Evolutionary conservation across 1,140 invertebrate species (phyloP).

Genomic region (Cyclargus thomasi): DNA sequence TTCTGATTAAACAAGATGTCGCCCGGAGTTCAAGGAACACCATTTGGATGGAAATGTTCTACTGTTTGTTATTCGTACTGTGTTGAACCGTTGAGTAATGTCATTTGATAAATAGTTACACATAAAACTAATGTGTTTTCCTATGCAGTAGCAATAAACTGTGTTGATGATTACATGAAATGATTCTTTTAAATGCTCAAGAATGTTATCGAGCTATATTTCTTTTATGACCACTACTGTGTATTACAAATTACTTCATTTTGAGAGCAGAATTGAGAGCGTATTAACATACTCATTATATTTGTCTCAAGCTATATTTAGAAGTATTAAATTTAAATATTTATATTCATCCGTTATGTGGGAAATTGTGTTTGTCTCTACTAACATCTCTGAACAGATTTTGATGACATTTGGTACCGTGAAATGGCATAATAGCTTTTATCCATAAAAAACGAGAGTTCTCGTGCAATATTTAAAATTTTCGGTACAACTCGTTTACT

Average conservation of each 20-base stretch:
- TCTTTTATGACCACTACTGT: constrained; percentile 6
- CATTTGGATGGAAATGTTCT: background rate
- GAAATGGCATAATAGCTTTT: too few species aligned
- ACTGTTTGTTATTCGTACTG: too few species aligned
- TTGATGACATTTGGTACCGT: too few species aligned
- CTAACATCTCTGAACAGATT: too few species aligned
- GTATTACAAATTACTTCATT: background rate
- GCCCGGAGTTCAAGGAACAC: too few species aligned
- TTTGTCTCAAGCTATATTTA: background rate
- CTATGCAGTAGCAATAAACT: constrained; percentile 52
- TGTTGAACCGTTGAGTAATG: constrained; percentile 22
- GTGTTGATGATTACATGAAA: constrained; percentile 15
- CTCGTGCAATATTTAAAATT: too few species aligned
- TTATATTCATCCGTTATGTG: too few species aligned
- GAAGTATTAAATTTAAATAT: too few species aligned
- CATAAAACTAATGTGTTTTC: constrained; percentile 39
- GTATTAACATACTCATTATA: background rate
- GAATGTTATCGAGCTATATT: background rate
- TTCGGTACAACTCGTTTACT: too few species aligned
- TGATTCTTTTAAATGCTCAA: constrained; percentile 8
- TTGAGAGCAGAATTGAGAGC: background rate
- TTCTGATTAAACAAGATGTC: too few species aligned
- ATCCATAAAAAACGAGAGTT: too few species aligned
- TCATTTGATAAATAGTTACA: constrained; percentile 40
- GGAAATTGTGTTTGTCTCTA: too few species aligned